These are phyloP conservation scores for Drosophila sordidula DNA, from an alignment of 2,888 invertebrate species.

Conservation along the genomic window DNA sequence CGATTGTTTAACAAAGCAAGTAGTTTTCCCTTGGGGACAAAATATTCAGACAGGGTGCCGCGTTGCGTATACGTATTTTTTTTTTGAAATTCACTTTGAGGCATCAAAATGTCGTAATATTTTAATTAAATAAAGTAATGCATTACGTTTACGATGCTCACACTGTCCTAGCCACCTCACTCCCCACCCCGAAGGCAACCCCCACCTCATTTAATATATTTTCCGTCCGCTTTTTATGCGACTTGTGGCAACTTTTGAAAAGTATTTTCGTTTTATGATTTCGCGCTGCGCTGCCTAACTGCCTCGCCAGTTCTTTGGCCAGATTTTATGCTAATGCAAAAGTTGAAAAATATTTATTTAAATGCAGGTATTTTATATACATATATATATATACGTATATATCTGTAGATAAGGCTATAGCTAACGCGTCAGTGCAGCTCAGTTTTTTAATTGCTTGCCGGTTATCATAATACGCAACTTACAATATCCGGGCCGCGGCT, in stretches of 20 bases:
- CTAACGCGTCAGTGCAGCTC: background rate
- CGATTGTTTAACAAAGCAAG: background rate
- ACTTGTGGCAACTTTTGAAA: constrained; percentile 60
- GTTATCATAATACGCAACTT: constrained; percentile 50
- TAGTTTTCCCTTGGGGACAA: background rate
- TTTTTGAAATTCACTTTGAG: background rate
- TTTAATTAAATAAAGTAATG: constrained; percentile 46
- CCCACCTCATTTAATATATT: constrained; percentile 39
- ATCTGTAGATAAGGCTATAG: background rate
- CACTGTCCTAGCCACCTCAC: constrained; percentile 9
- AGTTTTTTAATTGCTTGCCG: constrained; percentile 50
- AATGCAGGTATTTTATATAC: background rate
- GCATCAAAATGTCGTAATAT: constrained; percentile 34
- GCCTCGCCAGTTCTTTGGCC: constrained; percentile 26
- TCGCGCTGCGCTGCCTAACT: constrained; percentile 58
- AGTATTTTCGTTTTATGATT: constrained; percentile 62
- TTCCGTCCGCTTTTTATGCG: constrained; percentile 57
- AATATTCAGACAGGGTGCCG: background rate
- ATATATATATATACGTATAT: constrained; percentile 2
- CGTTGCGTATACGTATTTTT: constrained; percentile 18
- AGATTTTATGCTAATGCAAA: constrained; percentile 63
- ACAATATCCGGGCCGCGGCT: constrained; percentile 28
- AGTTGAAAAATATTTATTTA: constrained; percentile 31
- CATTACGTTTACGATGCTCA: constrained; percentile 20
- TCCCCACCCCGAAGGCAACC: background rate